A percentile compares a stretch with the other conserved stretches of the same genome.
These are phyloP conservation scores for Xenopus tropicalis DNA, from an alignment of 2,113 vertebrate genomes.

Conservation along the genomic window UCB_Xtro_10.0 CM004443.2:114694501-114695000, in stretches of 20 bases:
- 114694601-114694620: too few species aligned
- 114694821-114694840: background rate
- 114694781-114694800: background rate
- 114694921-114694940: background rate
- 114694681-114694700: background rate
- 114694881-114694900: background rate
- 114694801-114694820: constrained; percentile 1
- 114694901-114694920: background rate
- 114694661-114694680: background rate
- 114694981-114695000: background rate
- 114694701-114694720: background rate
- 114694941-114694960: background rate
- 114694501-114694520: too few species aligned
- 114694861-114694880: background rate
- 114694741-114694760: background rate
- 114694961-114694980: background rate
- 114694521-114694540: too few species aligned
- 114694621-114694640: too few species aligned
- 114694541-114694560: too few species aligned
- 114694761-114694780: background rate
- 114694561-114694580: too few species aligned
- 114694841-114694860: background rate
- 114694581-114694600: too few species aligned
- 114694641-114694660: too few species aligned
- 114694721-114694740: background rate